Evolutionary conservation across 2,113 vertebrate genomes (phyloP).

Genomic region (Perca flavescens): DNA sequence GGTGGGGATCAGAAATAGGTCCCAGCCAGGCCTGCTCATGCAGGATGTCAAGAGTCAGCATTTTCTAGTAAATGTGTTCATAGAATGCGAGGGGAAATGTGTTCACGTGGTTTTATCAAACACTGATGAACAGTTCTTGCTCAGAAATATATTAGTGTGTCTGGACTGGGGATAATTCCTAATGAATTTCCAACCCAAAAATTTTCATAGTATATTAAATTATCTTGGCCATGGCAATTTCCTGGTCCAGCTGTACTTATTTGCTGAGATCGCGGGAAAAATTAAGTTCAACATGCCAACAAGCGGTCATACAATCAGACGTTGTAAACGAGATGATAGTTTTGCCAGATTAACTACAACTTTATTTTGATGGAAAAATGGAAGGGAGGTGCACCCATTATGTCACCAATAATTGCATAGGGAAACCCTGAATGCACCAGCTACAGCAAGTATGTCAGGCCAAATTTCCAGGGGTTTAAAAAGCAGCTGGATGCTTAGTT

Average conservation of each 20-base stretch:
- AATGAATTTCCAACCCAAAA: neutral
- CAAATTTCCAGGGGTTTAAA: neutral
- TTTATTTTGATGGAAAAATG: neutral
- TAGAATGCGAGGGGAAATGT: conserved; percentile 18
- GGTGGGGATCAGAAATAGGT: conserved; percentile 56
- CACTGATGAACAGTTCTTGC: neutral
- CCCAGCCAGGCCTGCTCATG: conserved; percentile 22
- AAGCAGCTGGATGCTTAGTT: neutral
- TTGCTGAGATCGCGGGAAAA: too few relatives aligned
- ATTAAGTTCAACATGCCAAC: neutral
- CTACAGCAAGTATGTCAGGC: too few relatives aligned
- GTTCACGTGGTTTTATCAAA: neutral
- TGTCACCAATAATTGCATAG: neutral
- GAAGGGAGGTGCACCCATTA: neutral
- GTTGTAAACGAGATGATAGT: neutral
- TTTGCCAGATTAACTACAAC: too few relatives aligned
- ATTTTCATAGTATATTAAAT: neutral
- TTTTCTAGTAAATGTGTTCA: conserved; percentile 22
- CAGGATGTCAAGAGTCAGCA: conserved; percentile 34
- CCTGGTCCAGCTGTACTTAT: neutral
- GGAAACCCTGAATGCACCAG: neutral
- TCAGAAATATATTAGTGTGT: neutral
- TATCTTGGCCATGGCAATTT: neutral
- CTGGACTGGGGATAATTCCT: neutral
- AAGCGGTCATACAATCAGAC: too few relatives aligned